Percentiles rank a stretch among this genome's conserved stretches.
Conservation (phyloP, 1,140 invertebrate species). For the Tetramorium alpestre region DNA sequence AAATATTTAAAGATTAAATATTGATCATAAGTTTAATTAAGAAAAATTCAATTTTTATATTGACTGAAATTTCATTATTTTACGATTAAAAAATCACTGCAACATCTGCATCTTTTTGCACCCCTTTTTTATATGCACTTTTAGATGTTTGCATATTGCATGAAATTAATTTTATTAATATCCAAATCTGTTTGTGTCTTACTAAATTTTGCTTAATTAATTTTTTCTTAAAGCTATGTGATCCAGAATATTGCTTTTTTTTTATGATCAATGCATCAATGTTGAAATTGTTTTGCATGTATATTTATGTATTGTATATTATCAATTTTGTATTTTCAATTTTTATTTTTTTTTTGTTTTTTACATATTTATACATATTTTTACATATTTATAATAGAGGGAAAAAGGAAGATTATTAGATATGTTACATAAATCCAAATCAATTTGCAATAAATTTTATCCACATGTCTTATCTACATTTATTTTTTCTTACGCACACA, state of each 20-base stretch:
- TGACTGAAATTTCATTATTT: neutral
- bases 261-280: constrained; percentile 30
- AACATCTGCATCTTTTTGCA: neutral
- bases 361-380: neutral
- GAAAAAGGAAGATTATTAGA: neutral
- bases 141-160: constrained; percentile 49
- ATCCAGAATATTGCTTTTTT: constrained; percentile 14
- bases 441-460: constrained; percentile 18
- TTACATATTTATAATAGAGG: neutral
- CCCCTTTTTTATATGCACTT: neutral
- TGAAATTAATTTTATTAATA: constrained; percentile 41
- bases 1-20: constrained; percentile 10
- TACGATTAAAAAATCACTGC: neutral
- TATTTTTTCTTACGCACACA: neutral
- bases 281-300: constrained; percentile 31
- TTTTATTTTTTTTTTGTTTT: neutral
- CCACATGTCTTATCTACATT: constrained; percentile 1
- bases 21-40: neutral
- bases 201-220: constrained; percentile 34
- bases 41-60: neutral
- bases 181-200: constrained; percentile 4
- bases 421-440: constrained; percentile 3
- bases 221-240: constrained; percentile 8
- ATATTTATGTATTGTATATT: constrained; percentile 13
- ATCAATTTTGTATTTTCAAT: neutral